Percentiles rank a stretch among this genome's conserved stretches.
Evolutionary conservation across 2,888 invertebrate genomes (phyloP).

Genomic region (Papilio gigon): DNA sequence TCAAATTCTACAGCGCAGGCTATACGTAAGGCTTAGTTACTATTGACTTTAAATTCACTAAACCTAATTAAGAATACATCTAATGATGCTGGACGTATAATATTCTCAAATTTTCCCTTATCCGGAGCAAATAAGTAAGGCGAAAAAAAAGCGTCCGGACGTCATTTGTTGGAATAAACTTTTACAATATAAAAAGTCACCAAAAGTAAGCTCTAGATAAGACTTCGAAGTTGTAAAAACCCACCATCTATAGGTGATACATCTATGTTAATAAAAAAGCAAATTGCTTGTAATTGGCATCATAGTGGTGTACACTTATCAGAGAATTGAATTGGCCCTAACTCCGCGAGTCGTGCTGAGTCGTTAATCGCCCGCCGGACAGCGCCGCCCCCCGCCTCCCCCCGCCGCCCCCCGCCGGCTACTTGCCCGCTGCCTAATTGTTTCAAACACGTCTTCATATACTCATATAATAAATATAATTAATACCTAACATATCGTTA

Average conservation of each 20-base stretch:
- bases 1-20: not conserved
- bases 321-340: conserved; percentile 38
- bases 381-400: conserved; percentile 33
- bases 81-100: not conserved
- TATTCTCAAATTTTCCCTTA: no score
- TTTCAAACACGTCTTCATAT: conserved; percentile 4
- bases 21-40: not conserved
- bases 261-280: not conserved
- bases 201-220: no score
- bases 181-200: no score
- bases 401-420: conserved; percentile 30
- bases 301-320: conserved; percentile 17
- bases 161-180: no score
- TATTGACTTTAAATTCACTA: no score
- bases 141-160: no score
- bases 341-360: conserved; percentile 28
- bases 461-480: not conserved
- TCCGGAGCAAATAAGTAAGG: no score
- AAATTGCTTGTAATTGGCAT: not conserved
- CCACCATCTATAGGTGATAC: no score
- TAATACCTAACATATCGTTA: not conserved
- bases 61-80: no score
- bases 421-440: conserved; percentile 35
- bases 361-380: conserved; percentile 39
- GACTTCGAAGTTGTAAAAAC: no score